Conservation (phyloP, 1,140 invertebrate genomes). For the Hestina assimilis region DNA sequence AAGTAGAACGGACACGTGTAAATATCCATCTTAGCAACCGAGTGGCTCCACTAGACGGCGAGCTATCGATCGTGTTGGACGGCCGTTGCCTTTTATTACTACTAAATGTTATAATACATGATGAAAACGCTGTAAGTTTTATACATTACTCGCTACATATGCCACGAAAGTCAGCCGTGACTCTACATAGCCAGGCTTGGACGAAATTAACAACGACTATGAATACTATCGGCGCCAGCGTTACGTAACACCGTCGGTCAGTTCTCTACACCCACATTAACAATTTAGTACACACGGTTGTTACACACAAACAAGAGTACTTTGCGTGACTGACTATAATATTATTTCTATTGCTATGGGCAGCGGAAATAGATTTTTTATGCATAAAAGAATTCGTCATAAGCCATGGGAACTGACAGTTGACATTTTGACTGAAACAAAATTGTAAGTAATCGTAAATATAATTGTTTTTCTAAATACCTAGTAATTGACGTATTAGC, state of each 20-base stretch:
- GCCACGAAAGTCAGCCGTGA: conserved; percentile 8
- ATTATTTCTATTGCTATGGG: conserved; percentile 19
- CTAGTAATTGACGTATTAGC: background rate
- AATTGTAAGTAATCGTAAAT: no score
- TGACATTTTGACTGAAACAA: no score
- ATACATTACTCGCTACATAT: conserved; percentile 28
- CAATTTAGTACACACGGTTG: conserved; percentile 18
- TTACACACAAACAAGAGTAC: conserved; percentile 16
- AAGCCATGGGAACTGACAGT: no score
- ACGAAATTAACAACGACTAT: conserved; percentile 2
- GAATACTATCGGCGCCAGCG: conserved; percentile 15
- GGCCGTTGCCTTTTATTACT: conserved; percentile 21
- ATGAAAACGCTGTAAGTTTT: conserved; percentile 1
- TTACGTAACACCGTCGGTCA: conserved; percentile 42
- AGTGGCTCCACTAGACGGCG: conserved; percentile 37
- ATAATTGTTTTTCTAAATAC: background rate
- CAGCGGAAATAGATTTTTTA: conserved; percentile 24
- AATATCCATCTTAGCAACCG: conserved; percentile 40
- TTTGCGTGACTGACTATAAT: conserved; percentile 34
- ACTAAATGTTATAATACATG: conserved; percentile 12
- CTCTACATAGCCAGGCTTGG: conserved; percentile 21
- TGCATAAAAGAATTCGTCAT: background rate
- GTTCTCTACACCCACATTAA: conserved; percentile 30
- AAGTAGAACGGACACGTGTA: conserved; percentile 41
- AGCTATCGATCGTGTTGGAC: conserved; percentile 44